Evolutionary conservation across 2,888 invertebrate genomes (phyloP), one percentile per base, ranked within the genome.

Genomic region (Kryphioiulus occultus): DNA sequence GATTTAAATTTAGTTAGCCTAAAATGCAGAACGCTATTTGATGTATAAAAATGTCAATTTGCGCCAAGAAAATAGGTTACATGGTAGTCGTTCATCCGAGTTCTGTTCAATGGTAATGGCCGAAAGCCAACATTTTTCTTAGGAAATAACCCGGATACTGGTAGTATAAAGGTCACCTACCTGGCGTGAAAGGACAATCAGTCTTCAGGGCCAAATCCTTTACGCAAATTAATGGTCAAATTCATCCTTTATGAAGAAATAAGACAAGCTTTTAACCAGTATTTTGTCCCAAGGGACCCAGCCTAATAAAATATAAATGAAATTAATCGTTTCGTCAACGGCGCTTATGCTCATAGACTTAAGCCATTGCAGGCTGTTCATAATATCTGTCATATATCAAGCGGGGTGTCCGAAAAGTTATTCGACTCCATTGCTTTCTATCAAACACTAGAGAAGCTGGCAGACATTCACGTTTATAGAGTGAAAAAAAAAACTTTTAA

Each of bases 51-150:
- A 59, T 59, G 59, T 59, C 59, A 59, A 59, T 59, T n/a, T 7
- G 59, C 59, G 59, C 59, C 59, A 59, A 59, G 59, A 59, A 59
- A 59, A 59, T 59, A 19, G 59, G 59, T 59, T 59, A 59, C 59
- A 59, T n/a, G 59, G 59, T 59, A 59, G 59, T 59, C n/a, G n/a
- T n/a, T n/a, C 59, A 0, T n/a, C n/a, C 59, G 59, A 59, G 59
- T n/a, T 15, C 59, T n/a, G n/a, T 59, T 59, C 59, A 59, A 59
- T 19, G 59, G 19, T 59, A 59, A 59, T 59, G n/a, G 59, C 59
- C 59, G 59, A 59, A 59, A 59, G 5, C 17, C 7, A n/a, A n/a
- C n/a, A n/a, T n/a, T 19, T 59, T 59, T 59, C 15, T 59, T 3
- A 47, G 3, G 19, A 17, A 47, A 47, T 47, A 15, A 19, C 47